Percentiles rank a stretch among this genome's conserved stretches.
phyloP scores from a whole-genome alignment of 2,113 vertebrate species.

The Elanoides forficatus region DNA sequence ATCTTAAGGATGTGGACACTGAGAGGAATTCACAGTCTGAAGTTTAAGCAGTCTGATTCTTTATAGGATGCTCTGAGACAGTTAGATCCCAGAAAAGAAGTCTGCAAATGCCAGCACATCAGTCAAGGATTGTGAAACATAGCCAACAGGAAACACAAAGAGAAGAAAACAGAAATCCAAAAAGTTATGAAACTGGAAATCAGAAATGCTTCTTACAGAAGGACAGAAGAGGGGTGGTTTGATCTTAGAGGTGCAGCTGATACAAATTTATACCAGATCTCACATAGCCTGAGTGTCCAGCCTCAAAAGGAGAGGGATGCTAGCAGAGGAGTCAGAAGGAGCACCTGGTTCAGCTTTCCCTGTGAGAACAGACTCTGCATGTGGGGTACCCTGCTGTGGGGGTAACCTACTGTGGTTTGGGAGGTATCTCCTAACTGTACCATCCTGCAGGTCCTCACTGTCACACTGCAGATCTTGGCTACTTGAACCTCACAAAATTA shows the following conservation, averaged over 20 bases:
- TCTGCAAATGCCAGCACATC: background rate
- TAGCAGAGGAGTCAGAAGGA: background rate
- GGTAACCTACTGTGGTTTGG: background rate
- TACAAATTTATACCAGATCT: background rate
- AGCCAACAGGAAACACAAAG: background rate
- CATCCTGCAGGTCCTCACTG: background rate
- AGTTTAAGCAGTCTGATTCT: background rate
- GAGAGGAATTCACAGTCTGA: background rate
- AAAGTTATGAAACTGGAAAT: background rate
- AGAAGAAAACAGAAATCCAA: background rate
- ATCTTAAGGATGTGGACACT: background rate
- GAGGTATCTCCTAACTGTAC: background rate
- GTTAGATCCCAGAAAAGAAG: background rate
- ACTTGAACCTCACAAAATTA: background rate
- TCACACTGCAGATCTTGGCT: background rate
- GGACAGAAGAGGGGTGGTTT: background rate
- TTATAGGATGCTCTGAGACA: background rate
- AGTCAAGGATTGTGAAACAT: rapidly evolving
- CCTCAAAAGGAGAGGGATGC: background rate
- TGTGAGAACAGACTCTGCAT: background rate
- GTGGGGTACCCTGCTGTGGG: background rate
- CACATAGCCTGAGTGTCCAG: background rate
- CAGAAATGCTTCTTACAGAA: background rate
- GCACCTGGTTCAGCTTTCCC: background rate
- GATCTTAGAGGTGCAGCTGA: background rate